phyloP scores from a whole-genome alignment of 2,113 vertebrate species.

The Pseudorectes ferrugineus region DNA sequence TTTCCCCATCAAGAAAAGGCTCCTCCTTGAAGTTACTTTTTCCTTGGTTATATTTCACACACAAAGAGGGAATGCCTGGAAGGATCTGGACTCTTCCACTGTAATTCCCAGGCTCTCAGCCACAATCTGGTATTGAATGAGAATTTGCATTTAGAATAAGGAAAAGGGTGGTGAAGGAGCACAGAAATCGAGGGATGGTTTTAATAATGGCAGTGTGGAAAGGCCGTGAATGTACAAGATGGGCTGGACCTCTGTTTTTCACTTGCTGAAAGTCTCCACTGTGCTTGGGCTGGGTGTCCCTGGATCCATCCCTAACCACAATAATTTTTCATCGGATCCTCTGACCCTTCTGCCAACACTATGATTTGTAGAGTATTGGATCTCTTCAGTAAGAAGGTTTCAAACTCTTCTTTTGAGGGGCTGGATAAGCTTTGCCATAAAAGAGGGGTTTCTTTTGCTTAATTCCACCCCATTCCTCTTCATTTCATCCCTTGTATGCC shows the following conservation, averaged over 20 bases:
- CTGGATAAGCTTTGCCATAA: background rate
- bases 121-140: background rate
- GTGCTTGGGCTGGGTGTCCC: background rate
- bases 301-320: background rate
- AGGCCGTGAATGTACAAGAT: background rate
- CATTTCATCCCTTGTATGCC: background rate
- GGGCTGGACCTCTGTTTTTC: background rate
- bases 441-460: background rate
- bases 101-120: background rate
- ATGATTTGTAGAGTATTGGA: background rate
- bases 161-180: background rate
- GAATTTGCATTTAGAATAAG: background rate
- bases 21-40: background rate
- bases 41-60: rapidly evolving
- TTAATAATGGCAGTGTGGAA: background rate
- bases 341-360: background rate
- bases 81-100: background rate
- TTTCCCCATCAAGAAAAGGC: background rate
- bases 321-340: background rate
- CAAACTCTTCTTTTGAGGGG: background rate
- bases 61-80: background rate
- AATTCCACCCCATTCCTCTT: background rate
- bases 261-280: background rate
- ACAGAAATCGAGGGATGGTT: background rate
- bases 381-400: background rate